These are phyloP conservation scores for Lutraria rhynchaena DNA, from an alignment of 1,140 invertebrate genomes.

Conservation along the genomic window DNA sequence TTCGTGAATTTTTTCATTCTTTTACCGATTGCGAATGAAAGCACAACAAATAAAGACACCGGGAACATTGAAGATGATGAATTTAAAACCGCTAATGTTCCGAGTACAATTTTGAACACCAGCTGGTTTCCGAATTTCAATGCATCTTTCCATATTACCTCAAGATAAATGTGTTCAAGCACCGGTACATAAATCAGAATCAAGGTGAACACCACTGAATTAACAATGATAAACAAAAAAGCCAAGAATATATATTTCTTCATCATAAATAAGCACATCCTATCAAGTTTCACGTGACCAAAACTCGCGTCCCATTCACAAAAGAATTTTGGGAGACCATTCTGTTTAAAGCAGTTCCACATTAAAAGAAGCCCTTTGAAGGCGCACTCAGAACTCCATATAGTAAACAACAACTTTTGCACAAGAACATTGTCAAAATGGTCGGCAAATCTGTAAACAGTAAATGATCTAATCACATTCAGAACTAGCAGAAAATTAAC, in stretches of 20 bases:
- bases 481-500: constrained; percentile 34
- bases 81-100: constrained; percentile 34
- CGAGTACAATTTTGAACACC: constrained; percentile 32
- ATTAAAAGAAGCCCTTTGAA: constrained; percentile 42
- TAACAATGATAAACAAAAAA: constrained; percentile 48
- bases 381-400: constrained; percentile 50
- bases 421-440: constrained; percentile 32
- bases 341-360: constrained; percentile 30
- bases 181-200: constrained; percentile 46
- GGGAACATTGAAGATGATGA: constrained; percentile 51
- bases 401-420: constrained; percentile 44
- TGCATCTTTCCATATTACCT: constrained; percentile 49
- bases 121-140: constrained; percentile 9
- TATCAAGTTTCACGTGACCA: constrained; percentile 16
- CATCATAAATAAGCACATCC: constrained; percentile 38
- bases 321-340: constrained; percentile 42
- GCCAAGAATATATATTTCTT: constrained; percentile 25
- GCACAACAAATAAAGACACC: constrained; percentile 32
- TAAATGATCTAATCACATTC: constrained; percentile 30
- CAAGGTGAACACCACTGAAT: constrained; percentile 44
- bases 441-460: constrained; percentile 33
- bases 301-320: constrained; percentile 32
- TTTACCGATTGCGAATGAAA: constrained; percentile 37
- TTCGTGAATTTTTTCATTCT: constrained; percentile 39
- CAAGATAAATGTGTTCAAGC: constrained; percentile 38